phyloP scores from a whole-genome alignment of 2,113 vertebrate species.

The Neotragus pygmaeus region DNA sequence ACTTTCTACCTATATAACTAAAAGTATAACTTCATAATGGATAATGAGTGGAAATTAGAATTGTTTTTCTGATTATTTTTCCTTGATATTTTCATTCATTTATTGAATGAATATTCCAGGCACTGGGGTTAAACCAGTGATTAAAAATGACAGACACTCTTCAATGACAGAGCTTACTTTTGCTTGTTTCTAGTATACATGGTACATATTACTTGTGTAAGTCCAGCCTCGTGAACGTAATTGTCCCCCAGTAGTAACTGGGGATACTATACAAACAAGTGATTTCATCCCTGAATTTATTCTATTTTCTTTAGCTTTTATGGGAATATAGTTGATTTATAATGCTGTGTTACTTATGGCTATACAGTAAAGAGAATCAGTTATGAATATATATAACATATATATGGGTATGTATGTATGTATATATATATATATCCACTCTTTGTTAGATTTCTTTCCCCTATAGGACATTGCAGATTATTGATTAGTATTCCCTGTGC shows the following conservation, averaged over 20 bases:
- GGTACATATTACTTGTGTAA: neutral
- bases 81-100: neutral
- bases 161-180: neutral
- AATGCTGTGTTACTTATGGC: neutral
- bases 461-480: neutral
- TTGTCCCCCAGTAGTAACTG: neutral
- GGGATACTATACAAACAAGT: neutral
- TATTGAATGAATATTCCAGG: neutral
- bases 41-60: neutral
- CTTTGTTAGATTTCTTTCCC: neutral
- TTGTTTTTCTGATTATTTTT: neutral
- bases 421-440: neutral
- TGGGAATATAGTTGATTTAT: neutral
- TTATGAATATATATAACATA: neutral
- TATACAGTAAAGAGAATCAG: neutral
- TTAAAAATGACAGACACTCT: neutral
- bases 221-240: neutral
- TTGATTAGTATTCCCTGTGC: neutral
- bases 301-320: neutral
- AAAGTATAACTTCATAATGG: neutral
- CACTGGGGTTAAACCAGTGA: neutral
- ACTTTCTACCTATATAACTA: neutral
- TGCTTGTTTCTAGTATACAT: neutral
- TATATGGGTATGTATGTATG: rapidly evolving
- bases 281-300: neutral